Conservation (phyloP, 2,113 vertebrate species). For the Copsychus sechellarum region DNA sequence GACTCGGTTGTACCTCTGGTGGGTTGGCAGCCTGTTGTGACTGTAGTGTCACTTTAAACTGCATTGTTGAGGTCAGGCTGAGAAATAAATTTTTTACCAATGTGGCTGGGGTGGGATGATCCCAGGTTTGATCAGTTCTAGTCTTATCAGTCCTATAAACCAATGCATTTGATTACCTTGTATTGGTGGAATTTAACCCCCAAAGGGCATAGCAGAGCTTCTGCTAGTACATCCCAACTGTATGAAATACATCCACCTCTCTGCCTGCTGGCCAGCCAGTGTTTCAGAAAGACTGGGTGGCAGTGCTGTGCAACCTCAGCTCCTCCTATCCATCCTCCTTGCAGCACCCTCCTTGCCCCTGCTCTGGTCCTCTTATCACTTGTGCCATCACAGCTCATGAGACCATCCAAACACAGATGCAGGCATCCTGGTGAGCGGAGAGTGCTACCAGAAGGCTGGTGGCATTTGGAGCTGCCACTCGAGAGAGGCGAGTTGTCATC, state of each 20-base stretch:
- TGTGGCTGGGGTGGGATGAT: neutral
- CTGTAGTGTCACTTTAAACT: neutral
- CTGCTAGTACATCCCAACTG: neutral
- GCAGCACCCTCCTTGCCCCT: neutral
- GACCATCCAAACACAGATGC: accelerated
- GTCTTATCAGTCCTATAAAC: neutral
- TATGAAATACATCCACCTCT: neutral
- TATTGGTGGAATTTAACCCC: neutral
- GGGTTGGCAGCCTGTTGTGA: neutral
- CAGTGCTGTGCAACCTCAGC: accelerated
- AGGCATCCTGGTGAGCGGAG: neutral
- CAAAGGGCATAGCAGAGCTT: neutral
- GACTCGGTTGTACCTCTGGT: accelerated
- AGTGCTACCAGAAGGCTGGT: neutral
- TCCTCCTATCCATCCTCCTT: accelerated
- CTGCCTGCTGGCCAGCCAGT: accelerated
- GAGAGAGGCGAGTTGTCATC: neutral
- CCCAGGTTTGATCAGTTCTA: neutral
- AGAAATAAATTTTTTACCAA: neutral
- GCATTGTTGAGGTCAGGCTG: neutral
- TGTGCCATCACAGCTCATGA: accelerated
- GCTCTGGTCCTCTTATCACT: neutral
- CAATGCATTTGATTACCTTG: neutral
- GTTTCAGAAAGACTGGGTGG: neutral
- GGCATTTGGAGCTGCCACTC: neutral